phyloP scores from a whole-genome alignment of 2,113 vertebrate genomes.

The Laterallus jamaicensis region DNA sequence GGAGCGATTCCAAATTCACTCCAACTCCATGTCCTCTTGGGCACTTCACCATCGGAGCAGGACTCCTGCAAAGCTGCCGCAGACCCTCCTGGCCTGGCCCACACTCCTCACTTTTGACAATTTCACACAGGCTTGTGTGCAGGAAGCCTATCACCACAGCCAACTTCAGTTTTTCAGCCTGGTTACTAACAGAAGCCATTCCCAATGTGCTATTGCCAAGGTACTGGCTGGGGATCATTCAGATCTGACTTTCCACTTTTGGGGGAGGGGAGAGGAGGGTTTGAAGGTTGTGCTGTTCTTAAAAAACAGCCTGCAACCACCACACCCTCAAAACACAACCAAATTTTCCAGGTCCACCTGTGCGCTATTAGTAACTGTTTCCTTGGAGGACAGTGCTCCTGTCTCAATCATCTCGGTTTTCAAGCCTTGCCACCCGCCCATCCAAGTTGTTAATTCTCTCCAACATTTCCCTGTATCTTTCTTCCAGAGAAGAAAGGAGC shows the following conservation, averaged over 20 bases:
- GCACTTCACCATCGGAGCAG: not conserved
- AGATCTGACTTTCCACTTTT: not conserved
- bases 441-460: conserved; percentile 28
- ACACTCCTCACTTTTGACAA: fast-evolving
- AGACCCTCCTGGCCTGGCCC: not conserved
- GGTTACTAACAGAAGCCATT: not conserved
- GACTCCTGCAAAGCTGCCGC: not conserved
- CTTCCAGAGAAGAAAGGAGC: conserved; percentile 18
- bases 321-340: too few relatives aligned
- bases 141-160: not conserved
- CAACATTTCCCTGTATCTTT: conserved; percentile 26
- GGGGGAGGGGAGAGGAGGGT: too few relatives aligned
- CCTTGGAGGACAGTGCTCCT: not conserved
- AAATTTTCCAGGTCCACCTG: not conserved
- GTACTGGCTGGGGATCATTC: not conserved
- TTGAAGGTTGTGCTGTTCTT: not conserved
- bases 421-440: not conserved
- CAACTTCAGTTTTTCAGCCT: not conserved
- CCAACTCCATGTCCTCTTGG: not conserved
- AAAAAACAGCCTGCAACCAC: not conserved
- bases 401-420: not conserved
- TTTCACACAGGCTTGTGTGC: fast-evolving
- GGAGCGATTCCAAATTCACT: not conserved
- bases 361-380: not conserved
- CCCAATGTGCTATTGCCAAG: not conserved